phyloP scores from a whole-genome alignment of 2,113 vertebrate species.

The Brachirus orientalis region DNA sequence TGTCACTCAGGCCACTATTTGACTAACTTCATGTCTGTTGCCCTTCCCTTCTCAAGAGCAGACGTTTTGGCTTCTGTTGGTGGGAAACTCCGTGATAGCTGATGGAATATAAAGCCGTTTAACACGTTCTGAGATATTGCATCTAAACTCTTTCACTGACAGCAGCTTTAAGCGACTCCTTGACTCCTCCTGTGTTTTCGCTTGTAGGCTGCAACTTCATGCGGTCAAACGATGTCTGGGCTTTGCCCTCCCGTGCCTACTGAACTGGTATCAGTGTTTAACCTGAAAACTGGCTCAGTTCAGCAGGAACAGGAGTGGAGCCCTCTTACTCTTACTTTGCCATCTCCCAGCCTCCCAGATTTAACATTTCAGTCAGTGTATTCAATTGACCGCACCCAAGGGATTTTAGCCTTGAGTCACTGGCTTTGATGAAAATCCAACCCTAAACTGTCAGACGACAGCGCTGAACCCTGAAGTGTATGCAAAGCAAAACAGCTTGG shows the following conservation, averaged over 20 bases:
- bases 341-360: neutral
- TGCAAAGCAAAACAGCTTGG: slow-evolving; percentile 14
- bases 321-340: slow-evolving; percentile 41
- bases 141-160: too few relatives aligned
- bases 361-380: neutral
- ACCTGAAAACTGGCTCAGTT: slow-evolving; percentile 86
- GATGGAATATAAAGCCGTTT: too few relatives aligned
- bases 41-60: too few relatives aligned
- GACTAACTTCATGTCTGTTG: too few relatives aligned
- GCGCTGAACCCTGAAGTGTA: slow-evolving; percentile 10
- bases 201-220: neutral
- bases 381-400: slow-evolving; percentile 1
- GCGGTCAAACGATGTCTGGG: slow-evolving; percentile 36
- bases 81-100: too few relatives aligned
- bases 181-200: neutral
- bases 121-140: too few relatives aligned
- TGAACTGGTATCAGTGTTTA: slow-evolving; percentile 87
- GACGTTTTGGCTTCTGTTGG: too few relatives aligned
- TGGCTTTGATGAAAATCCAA: slow-evolving; percentile 48
- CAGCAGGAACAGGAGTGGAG: slow-evolving; percentile 88
- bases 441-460: slow-evolving; percentile 33
- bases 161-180: neutral
- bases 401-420: slow-evolving; percentile 13
- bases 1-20: too few relatives aligned
- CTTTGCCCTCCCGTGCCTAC: slow-evolving; percentile 85